phyloP scores from a whole-genome alignment of 2,888 invertebrate genomes.

The Erebia epiphron region DNA sequence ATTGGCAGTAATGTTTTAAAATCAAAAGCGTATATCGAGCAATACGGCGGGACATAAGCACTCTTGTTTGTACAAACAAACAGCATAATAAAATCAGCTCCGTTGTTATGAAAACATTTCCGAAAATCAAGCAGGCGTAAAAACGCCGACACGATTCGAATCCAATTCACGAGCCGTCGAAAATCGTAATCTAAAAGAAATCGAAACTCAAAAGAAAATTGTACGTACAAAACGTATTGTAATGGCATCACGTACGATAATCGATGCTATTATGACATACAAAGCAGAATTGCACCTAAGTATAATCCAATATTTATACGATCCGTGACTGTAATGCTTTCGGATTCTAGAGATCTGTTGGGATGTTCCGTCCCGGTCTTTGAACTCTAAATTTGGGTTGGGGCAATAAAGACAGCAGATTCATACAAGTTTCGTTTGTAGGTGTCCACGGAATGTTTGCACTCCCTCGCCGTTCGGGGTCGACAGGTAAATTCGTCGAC shows the following conservation, averaged over 20 bases:
- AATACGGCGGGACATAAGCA: slow-evolving; percentile 35
- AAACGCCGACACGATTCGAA: slow-evolving; percentile 59
- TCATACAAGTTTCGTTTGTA: slow-evolving; percentile 48
- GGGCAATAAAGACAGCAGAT: slow-evolving; percentile 48
- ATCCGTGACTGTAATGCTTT: slow-evolving; percentile 67
- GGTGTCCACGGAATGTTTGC: slow-evolving; percentile 71
- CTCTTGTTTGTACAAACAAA: slow-evolving; percentile 41
- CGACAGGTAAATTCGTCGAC: slow-evolving; percentile 76
- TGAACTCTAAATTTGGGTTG: slow-evolving; percentile 24
- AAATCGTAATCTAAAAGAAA: slow-evolving; percentile 75
- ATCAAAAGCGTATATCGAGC: slow-evolving; percentile 34
- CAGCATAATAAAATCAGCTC: slow-evolving; percentile 42
- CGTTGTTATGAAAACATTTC: slow-evolving; percentile 46
- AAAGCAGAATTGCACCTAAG: slow-evolving; percentile 77
- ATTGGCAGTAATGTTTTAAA: slow-evolving; percentile 21
- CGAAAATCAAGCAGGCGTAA: slow-evolving; percentile 66
- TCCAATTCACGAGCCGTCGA: slow-evolving; percentile 63
- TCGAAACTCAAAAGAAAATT: slow-evolving; percentile 67
- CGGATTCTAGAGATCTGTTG: slow-evolving; percentile 44
- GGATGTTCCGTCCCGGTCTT: slow-evolving; percentile 43
- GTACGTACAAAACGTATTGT: slow-evolving; percentile 69
- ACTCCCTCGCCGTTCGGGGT: slow-evolving; percentile 58
- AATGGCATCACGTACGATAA: slow-evolving; percentile 82
- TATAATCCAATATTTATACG: slow-evolving; percentile 82
- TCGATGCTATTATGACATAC: slow-evolving; percentile 81